A percentile compares a stretch with the other conserved stretches of the same genome.
These are phyloP conservation scores for Melipona bicolor DNA, from an alignment of 2,888 invertebrate species.

Conservation along the genomic window DNA sequence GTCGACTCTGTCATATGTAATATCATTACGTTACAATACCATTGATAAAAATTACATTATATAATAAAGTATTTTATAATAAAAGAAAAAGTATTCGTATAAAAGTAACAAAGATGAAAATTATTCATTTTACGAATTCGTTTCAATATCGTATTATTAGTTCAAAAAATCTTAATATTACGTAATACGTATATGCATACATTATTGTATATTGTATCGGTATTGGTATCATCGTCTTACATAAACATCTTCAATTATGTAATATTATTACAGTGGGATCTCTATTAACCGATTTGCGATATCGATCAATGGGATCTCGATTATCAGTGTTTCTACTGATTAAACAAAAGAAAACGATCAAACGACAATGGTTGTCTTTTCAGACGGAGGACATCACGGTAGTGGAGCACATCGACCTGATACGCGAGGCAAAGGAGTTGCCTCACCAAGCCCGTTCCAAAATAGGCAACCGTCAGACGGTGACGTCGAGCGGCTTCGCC, in stretches of 20 bases:
- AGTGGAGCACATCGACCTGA: constrained; percentile 80
- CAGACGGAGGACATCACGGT: constrained; percentile 72
- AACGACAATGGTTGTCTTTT: not conserved
- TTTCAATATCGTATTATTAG: no score
- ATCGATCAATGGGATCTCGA: no score
- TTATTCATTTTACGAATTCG: not conserved
- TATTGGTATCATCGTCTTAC: no score
- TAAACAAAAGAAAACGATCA: not conserved
- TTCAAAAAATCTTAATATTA: no score
- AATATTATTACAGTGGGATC: no score
- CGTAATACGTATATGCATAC: no score
- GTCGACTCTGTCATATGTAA: constrained; percentile 10
- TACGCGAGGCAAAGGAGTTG: constrained; percentile 79
- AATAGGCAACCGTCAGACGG: constrained; percentile 71
- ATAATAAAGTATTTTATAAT: no score
- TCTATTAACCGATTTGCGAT: no score
- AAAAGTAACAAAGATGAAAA: not conserved
- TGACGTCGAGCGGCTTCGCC: constrained; percentile 61
- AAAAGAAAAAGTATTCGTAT: not conserved
- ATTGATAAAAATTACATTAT: constrained; percentile 14
- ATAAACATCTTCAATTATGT: no score
- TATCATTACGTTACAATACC: not conserved
- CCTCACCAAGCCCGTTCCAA: constrained; percentile 71
- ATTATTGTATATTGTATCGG: no score
- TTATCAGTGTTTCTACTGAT: not conserved